phyloP scores from a whole-genome alignment of 2,113 vertebrate species.

The Hemichromis elongatus region DNA sequence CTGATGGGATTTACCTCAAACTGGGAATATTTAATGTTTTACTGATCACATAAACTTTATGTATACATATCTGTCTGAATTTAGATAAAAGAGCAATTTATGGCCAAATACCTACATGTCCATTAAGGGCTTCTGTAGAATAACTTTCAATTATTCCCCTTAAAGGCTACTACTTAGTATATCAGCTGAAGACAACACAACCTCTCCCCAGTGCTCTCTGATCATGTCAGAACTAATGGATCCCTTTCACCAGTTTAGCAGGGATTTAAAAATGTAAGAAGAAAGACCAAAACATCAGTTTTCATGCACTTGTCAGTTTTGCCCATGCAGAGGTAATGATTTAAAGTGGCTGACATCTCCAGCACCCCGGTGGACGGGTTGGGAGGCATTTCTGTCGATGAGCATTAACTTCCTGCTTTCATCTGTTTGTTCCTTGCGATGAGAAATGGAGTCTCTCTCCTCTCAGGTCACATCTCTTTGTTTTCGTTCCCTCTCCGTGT shows the following conservation, averaged over 20 bases:
- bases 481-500: slow-evolving; percentile 27
- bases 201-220: not conserved
- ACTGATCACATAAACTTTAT: not conserved
- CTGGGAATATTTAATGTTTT: not conserved
- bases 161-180: not conserved
- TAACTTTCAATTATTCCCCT: not conserved
- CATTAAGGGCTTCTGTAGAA: not conserved
- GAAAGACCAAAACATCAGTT: slow-evolving; percentile 2
- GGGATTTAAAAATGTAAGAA: not conserved
- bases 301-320: slow-evolving; percentile 33
- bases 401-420: slow-evolving; percentile 24
- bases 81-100: not conserved
- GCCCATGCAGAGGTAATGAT: not conserved
- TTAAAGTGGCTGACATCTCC: not conserved
- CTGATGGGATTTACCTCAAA: not conserved
- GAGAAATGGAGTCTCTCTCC: not conserved
- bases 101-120: not conserved
- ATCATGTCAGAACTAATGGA: slow-evolving; percentile 1
- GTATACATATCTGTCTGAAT: not conserved
- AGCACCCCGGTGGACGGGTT: not conserved
- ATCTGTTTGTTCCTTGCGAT: not conserved
- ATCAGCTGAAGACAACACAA: not conserved
- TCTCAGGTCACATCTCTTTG: not conserved
- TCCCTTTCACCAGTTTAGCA: not conserved
- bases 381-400: slow-evolving; percentile 19